Evolutionary conservation across 2,888 invertebrate genomes (phyloP).

Genomic region (Conistra vaccinii): DNA sequence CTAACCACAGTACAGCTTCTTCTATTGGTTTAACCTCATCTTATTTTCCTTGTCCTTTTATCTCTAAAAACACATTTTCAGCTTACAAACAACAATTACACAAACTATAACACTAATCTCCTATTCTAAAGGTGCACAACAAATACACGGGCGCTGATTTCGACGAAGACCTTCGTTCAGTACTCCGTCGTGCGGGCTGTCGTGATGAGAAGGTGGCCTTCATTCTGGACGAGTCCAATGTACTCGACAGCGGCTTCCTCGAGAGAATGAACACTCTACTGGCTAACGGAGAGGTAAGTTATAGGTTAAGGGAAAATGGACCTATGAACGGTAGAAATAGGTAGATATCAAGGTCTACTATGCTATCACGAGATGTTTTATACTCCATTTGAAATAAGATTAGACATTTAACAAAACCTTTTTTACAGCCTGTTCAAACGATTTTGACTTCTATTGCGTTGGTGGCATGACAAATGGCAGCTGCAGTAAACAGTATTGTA

Average conservation of each 20-base stretch:
- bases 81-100: neutral
- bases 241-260: constrained; percentile 99
- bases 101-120: neutral
- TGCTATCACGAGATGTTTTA: neutral
- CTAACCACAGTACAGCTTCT: neutral
- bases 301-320: neutral
- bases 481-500: no score
- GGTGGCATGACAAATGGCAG: no score
- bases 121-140: constrained; percentile 95
- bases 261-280: constrained; percentile 99
- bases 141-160: constrained; percentile 99
- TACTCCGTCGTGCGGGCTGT: constrained; percentile 96
- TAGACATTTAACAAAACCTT: no score
- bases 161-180: constrained; percentile 98
- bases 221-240: constrained; percentile 99
- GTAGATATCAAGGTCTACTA: neutral
- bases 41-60: no score
- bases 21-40: neutral
- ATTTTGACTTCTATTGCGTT: no score
- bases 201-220: constrained; percentile 99
- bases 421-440: no score
- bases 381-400: no score
- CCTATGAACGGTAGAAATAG: neutral
- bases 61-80: neutral
- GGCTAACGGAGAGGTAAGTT: constrained; percentile 97